Base-by-base conservation (phyloP, 2,113 vertebrate species). In the Athene cunicularia region DNA sequence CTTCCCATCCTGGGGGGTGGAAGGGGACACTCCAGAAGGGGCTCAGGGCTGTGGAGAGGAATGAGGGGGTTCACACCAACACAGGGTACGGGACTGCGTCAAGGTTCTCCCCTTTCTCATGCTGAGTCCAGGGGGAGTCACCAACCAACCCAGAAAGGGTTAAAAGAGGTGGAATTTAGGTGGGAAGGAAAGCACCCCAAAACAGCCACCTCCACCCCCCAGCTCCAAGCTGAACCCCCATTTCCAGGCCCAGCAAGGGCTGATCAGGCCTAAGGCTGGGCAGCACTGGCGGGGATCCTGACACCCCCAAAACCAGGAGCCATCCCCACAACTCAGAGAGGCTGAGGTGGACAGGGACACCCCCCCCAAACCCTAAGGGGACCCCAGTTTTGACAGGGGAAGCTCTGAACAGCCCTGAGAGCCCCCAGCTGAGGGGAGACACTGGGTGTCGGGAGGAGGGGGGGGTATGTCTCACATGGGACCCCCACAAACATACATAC, bases 61-160 rank as follows among this genome's bases (percentile, higher is more conserved):
- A 27, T 45, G 43, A 8, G 6, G 5, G 21, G 28, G 28, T 0
- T 64, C 41, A 50, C 11, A 33, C 11, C 32, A 45, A 13, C 3
- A 1, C 1, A 9, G 52, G 39, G n/a, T 2, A 18, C 1, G 0
- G 1, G 9, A 47, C 12, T 28, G 43, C 10, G 21, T 35, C 30
- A 12, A 30, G 53, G 8, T 55, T 23, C 39, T 33, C 47, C 53
- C 16, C 45, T 20, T 6, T 63, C 22, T 33, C 62, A 12, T 2
- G 9, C 53, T 20, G 24, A 33, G 11, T 43, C 37, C 37, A 14
- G 5, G 14, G 27, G 8, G 23, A 35, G 19, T 12, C 6, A 1
- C 33, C 9, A 17, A 5, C 30, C 37, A 73, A 30, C 22, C 26
- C 59, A 30, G 53, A 32, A 55, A 53, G 49, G 35, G 39, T 37